These are phyloP conservation scores for Perdita meconis DNA, from an alignment of 2,888 invertebrate genomes.

Conservation along the genomic window DNA sequence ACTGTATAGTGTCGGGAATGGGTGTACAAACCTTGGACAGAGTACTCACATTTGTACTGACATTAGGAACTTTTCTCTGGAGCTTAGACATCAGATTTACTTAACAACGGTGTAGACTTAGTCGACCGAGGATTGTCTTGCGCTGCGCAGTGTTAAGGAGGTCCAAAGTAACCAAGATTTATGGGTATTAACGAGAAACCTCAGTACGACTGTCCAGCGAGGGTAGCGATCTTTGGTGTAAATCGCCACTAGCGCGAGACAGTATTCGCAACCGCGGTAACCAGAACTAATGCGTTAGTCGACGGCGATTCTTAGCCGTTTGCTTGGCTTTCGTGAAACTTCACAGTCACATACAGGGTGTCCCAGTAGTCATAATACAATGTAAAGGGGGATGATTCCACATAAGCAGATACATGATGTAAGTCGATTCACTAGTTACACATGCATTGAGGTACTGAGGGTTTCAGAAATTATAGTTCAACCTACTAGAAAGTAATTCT, in stretches of 20 bases:
- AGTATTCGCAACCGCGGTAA: slow-evolving; percentile 67
- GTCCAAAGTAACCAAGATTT: slow-evolving; percentile 58
- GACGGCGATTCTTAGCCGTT: not conserved
- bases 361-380: too few species aligned
- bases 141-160: slow-evolving; percentile 30
- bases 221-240: slow-evolving; percentile 71
- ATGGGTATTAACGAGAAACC: slow-evolving; percentile 71
- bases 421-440: too few species aligned
- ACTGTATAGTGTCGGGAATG: not conserved
- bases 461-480: too few species aligned
- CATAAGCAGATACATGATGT: too few species aligned
- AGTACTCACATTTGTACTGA: not conserved
- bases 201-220: slow-evolving; percentile 64
- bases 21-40: slow-evolving; percentile 1
- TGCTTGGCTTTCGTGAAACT: too few species aligned
- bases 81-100: slow-evolving; percentile 46
- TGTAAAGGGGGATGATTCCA: too few species aligned
- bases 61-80: slow-evolving; percentile 3
- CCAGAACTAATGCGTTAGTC: slow-evolving; percentile 23
- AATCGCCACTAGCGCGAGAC: slow-evolving; percentile 70
- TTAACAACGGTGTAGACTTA: slow-evolving; percentile 49
- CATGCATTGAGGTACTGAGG: too few species aligned
- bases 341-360: too few species aligned
- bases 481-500: too few species aligned
- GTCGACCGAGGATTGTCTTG: slow-evolving; percentile 25